Percentiles rank a stretch among this genome's conserved stretches.
Evolutionary conservation across 2,888 invertebrate genomes (phyloP).

Genomic region (Orthosia incerta): DNA sequence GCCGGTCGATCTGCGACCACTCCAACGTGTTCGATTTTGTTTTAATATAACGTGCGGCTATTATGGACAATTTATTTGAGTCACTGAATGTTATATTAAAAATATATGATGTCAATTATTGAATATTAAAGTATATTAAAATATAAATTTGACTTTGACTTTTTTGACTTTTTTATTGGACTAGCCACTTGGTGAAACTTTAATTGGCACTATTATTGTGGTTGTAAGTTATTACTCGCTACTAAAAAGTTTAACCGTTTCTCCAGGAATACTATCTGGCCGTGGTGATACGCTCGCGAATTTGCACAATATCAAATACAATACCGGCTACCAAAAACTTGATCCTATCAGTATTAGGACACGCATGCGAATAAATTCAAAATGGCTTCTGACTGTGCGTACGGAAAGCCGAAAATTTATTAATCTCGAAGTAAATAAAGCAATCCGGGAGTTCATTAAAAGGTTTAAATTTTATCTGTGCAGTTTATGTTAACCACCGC

Average conservation of each 20-base stretch:
- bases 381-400: constrained; percentile 67
- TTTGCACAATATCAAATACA: constrained; percentile 19
- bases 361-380: constrained; percentile 67
- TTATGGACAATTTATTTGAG: constrained; percentile 59
- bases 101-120: constrained; percentile 50
- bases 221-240: constrained; percentile 21
- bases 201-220: constrained; percentile 14
- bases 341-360: constrained; percentile 71
- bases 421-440: constrained; percentile 82
- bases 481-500: constrained; percentile 85
- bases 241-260: not conserved
- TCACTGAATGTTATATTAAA: constrained; percentile 52
- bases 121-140: constrained; percentile 43
- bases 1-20: constrained; percentile 72
- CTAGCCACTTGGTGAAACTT: constrained; percentile 18
- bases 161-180: too few relatives aligned
- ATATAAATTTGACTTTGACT: too few relatives aligned
- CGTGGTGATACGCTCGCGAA: not conserved
- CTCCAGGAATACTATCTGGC: not conserved
- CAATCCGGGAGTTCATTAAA: constrained; percentile 85
- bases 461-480: constrained; percentile 86
- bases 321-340: constrained; percentile 46
- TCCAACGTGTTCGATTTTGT: constrained; percentile 73
- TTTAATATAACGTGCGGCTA: constrained; percentile 67
- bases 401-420: constrained; percentile 79